A percentile compares a stretch with the other conserved stretches of the same genome.
phyloP scores from a whole-genome alignment of 2,113 vertebrate species.

The Leucopsar rothschildi region DNA sequence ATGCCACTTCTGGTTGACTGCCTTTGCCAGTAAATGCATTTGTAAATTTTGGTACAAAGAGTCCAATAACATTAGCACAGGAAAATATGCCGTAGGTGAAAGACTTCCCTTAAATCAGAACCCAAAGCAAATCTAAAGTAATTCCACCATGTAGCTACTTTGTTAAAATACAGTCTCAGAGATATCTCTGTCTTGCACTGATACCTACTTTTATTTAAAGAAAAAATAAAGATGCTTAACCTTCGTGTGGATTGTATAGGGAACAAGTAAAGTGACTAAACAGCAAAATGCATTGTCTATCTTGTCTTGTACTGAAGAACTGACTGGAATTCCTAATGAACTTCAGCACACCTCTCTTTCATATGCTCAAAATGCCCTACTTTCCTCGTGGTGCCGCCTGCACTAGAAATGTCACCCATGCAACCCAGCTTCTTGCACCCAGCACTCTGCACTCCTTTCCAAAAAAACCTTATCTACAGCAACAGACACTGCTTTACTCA shows the following conservation, averaged over 20 bases:
- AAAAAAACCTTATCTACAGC: neutral
- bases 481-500: neutral
- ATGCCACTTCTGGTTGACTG: neutral
- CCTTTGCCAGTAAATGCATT: neutral
- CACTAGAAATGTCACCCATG: neutral
- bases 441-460: neutral
- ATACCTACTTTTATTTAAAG: neutral
- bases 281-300: neutral
- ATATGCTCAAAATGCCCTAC: constrained; percentile 9
- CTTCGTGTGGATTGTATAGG: neutral
- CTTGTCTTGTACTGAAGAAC: neutral
- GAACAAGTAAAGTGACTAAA: constrained; percentile 21
- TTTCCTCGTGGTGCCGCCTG: neutral
- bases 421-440: neutral
- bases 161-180: constrained; percentile 23
- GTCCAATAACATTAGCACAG: neutral
- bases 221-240: constrained; percentile 26
- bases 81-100: neutral
- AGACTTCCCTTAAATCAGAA: neutral
- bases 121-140: neutral
- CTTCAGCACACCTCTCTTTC: constrained; percentile 21
- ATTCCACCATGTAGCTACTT: neutral
- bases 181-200: neutral
- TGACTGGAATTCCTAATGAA: constrained; percentile 38
- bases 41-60: neutral